Evolutionary conservation across 2,113 vertebrate species (phyloP).

Genomic region (Mola mola): DNA sequence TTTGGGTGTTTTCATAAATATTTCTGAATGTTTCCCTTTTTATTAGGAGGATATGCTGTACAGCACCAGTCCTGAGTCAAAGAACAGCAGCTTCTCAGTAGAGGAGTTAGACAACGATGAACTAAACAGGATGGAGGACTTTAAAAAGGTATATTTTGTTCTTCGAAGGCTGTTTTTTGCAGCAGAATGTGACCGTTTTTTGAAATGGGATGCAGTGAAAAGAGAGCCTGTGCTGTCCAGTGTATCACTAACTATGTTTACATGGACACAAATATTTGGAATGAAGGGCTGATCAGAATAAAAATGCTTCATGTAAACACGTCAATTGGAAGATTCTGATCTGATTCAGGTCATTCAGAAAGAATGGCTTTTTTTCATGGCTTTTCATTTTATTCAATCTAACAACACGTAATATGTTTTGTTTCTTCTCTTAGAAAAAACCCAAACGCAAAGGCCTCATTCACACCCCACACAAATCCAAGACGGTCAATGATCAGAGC

Average conservation of each 20-base stretch:
- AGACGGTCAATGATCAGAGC: not conserved
- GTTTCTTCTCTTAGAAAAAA: slow-evolving; percentile 39
- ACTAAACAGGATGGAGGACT: slow-evolving; percentile 9
- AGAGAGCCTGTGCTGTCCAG: not conserved
- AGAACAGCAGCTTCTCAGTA: slow-evolving; percentile 41
- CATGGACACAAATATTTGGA: too few species aligned
- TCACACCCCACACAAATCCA: not conserved
- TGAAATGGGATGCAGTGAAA: not conserved
- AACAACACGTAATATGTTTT: too few species aligned
- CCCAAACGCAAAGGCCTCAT: slow-evolving; percentile 13
- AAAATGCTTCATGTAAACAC: too few species aligned
- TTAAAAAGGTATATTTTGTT: too few species aligned
- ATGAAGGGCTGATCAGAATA: too few species aligned
- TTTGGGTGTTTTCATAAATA: not conserved
- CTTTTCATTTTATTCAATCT: too few species aligned
- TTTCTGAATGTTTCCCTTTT: not conserved
- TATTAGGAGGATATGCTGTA: slow-evolving; percentile 36
- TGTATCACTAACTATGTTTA: too few species aligned
- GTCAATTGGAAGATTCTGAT: too few species aligned
- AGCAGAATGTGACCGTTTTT: too few species aligned
- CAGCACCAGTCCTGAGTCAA: not conserved
- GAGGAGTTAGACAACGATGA: slow-evolving; percentile 20
- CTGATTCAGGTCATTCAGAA: too few species aligned
- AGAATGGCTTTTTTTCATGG: too few species aligned
- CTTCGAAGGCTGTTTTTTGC: too few species aligned